These are phyloP conservation scores for Gallinago stenura DNA, from an alignment of 2,797 vertebrate species.

Conservation along the genomic window DNA sequence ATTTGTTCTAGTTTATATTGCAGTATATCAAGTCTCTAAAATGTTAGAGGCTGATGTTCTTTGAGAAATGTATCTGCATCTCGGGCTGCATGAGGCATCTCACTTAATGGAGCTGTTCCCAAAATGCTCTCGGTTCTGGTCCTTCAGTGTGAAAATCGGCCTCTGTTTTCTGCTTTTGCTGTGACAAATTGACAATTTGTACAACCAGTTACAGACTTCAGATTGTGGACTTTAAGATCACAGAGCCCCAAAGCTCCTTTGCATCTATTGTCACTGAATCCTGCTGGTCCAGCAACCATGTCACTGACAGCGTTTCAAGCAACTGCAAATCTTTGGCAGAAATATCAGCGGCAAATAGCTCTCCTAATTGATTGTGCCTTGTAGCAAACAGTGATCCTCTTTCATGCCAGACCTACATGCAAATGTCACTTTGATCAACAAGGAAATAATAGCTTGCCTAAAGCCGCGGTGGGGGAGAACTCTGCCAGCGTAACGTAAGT, in stretches of 20 bases:
- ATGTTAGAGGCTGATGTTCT: neutral
- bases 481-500: accelerated
- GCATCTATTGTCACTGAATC: neutral
- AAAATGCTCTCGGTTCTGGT: neutral
- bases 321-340: neutral
- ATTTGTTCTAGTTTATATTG: neutral
- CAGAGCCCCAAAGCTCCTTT: neutral
- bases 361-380: neutral
- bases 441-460: neutral
- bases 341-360: neutral
- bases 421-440: neutral
- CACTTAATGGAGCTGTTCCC: neutral
- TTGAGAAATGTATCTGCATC: accelerated
- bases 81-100: neutral
- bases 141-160: neutral
- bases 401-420: neutral
- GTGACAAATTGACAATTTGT: neutral
- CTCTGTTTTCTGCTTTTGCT: neutral
- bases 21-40: neutral
- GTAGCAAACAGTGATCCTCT: accelerated
- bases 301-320: neutral
- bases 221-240: neutral
- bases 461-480: neutral
- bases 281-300: neutral
- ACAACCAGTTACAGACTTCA: neutral